Base-by-base conservation (phyloP, 1,140 invertebrate species). In the Rhyacophila brunnea region DNA sequence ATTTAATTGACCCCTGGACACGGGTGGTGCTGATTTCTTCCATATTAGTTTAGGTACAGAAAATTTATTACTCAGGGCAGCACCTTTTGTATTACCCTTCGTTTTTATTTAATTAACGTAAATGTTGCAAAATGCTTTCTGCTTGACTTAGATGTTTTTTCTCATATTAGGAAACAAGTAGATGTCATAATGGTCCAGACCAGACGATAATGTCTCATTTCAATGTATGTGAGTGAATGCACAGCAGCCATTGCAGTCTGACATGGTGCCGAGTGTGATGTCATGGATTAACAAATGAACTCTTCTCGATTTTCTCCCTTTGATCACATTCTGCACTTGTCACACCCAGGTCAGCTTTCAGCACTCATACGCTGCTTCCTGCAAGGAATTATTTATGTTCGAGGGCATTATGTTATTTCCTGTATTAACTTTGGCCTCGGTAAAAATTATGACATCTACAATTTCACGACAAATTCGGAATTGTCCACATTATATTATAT, bases 321-420 rank as follows among this genome's bases (percentile, higher is more conserved):
- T 44, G 47, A 43, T 43, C 35, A 10, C 47, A 18, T 50, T 13
- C 47, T 40, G 10, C 56, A 23, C 20, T 50, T 42, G 19, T 13
- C 17, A 19, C 18, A 50, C 14, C 15, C 56, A 58, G 56, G 56
- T 58, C 56, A 58, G 56, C 34, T 28, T 40, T 20, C 14, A 58
- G 45, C 49, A 44, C 15, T 44, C 15, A n/a, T 14, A 17, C 15
- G 19, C 15, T 44, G 42, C 14, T 28, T 28, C 23, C 23, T 28
- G 23, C 19, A 34, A n/a, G 44, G 45, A 38, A 47, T 23, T 34
- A 34, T 35, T 53, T 28, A 9, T 28, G 23, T 28, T 28, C 23
- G 9, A 9, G 23, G 9, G 23, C 23, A 5, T 28, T 28, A 28
- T 28, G 3, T 28, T 9, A 28, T 3, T 5, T 28, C 9, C 23